phyloP scores from a whole-genome alignment of 2,113 vertebrate genomes.

The Malurus elegans region DNA sequence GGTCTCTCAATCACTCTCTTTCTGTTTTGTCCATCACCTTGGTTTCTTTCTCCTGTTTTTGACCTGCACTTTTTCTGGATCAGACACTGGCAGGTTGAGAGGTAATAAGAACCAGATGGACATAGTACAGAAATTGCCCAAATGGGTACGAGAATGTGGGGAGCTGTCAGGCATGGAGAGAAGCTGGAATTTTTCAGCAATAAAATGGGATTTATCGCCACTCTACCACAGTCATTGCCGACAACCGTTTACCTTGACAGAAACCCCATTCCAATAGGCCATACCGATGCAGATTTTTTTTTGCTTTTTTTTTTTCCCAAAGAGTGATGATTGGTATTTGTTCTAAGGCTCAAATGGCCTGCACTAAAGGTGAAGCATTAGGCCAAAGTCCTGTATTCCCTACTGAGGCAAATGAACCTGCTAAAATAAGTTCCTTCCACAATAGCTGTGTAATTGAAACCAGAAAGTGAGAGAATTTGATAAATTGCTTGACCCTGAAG shows the following conservation, averaged over 20 bases:
- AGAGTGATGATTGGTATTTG: constrained; percentile 86
- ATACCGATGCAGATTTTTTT: constrained; percentile 75
- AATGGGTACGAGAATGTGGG: constrained; percentile 93
- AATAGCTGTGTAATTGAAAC: constrained; percentile 98
- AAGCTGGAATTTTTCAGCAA: constrained; percentile 98
- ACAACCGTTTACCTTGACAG: constrained; percentile 84
- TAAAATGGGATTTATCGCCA: constrained; percentile 99
- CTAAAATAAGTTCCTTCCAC: constrained; percentile 96
- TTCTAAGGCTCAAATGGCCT: constrained; percentile 85
- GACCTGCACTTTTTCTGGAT: constrained; percentile 81
- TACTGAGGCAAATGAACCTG: constrained; percentile 99
- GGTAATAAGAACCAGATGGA: constrained; percentile 99
- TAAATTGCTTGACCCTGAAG: constrained; percentile 98
- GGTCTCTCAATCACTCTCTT: constrained; percentile 26
- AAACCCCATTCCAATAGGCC: constrained; percentile 81
- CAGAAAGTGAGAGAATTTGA: constrained; percentile 98
- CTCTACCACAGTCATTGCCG: constrained; percentile 91
- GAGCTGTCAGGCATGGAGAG: constrained; percentile 98
- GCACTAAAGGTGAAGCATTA: constrained; percentile 83
- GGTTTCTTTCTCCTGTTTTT: constrained; percentile 72
- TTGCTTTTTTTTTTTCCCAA: constrained; percentile 54
- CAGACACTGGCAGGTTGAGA: constrained; percentile 85
- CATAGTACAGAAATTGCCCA: constrained; percentile 92
- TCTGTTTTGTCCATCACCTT: constrained; percentile 80
- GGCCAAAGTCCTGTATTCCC: constrained; percentile 89